phyloP scores from a whole-genome alignment of 2,888 invertebrate genomes.

The Carterocephalus palaemon region DNA sequence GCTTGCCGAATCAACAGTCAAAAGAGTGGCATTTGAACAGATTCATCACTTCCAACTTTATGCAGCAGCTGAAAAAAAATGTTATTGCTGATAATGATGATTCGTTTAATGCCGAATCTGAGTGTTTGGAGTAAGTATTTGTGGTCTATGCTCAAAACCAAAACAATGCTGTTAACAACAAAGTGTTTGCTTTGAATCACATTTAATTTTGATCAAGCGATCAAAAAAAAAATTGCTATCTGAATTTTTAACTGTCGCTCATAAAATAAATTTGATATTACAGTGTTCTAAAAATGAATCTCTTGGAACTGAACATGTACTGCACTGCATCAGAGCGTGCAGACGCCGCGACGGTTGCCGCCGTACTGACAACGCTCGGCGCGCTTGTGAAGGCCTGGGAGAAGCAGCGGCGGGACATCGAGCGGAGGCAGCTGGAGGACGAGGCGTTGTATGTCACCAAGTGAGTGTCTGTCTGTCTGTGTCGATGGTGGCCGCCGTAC shows the following conservation, averaged over 20 bases:
- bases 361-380: constrained; percentile 77
- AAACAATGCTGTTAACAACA: too few species aligned
- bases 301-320: constrained; percentile 83
- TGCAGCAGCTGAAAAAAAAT: constrained; percentile 54
- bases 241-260: too few species aligned
- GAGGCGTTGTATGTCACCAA: constrained; percentile 87
- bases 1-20: constrained; percentile 38
- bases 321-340: constrained; percentile 75
- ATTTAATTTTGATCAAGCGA: too few species aligned
- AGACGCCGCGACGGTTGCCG: constrained; percentile 57
- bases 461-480: constrained; percentile 64
- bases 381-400: constrained; percentile 86
- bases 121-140: constrained; percentile 72
- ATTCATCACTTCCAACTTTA: constrained; percentile 59
- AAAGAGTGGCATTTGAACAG: constrained; percentile 62
- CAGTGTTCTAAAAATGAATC: constrained; percentile 83
- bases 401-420: constrained; percentile 83
- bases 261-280: constrained; percentile 5
- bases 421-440: constrained; percentile 83
- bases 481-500: too few species aligned
- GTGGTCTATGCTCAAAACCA: background rate
- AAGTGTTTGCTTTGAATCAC: too few species aligned
- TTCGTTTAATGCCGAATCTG: constrained; percentile 46
- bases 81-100: constrained; percentile 36
- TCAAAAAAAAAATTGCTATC: too few species aligned